Evolutionary conservation across 2,888 invertebrate species (phyloP), one percentile per base, ranked within the genome.

Genomic region (Mylabris sibirica): DNA sequence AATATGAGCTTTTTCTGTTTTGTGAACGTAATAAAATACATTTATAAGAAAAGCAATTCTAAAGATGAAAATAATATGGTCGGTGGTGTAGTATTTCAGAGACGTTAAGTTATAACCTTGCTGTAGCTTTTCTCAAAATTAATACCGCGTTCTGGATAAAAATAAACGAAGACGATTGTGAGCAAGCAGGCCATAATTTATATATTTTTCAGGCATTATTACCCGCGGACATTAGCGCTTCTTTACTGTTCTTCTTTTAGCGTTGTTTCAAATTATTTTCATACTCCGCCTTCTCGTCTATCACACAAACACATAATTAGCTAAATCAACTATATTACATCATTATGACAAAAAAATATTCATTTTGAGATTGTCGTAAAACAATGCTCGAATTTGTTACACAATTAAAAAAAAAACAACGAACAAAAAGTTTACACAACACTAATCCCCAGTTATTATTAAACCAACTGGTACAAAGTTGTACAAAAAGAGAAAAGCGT

Each of bases 141-240:
- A 76, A 76, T 76, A 76, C 72, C 74, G 72, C 74, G 72, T 74
- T 75, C 71, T 68, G 69, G 69, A 72, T 73, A 74, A 75, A 74
- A 75, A 76, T 74, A 76, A 76, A 75, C 74, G 74, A 72, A 75
- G 74, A 75, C 72, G 75, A 74, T 76, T 76, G 73, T 71, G 72
- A 75, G 73, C 75, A 74, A 69, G 73, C 72, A 72, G 71, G 75
- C 77, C 79, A 79, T 80, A 80, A 80, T 79, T 80, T 79, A 80
- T 79, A 80, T 79, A 80, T 80, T 80, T 80, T 80, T 79, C 79
- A 79, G 77, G 79, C 79, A 76, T 80, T 80, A 80, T 80, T 80
- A 80, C 80, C 79, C 78, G 76, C 78, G 74, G 76, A 76, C 77
- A 78, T 77, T 77, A 76, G 73, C 76, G 76, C 76, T 74, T 75